Base-by-base conservation (phyloP, 1,140 invertebrate genomes). In the Globodera rostochiensis region DNA sequence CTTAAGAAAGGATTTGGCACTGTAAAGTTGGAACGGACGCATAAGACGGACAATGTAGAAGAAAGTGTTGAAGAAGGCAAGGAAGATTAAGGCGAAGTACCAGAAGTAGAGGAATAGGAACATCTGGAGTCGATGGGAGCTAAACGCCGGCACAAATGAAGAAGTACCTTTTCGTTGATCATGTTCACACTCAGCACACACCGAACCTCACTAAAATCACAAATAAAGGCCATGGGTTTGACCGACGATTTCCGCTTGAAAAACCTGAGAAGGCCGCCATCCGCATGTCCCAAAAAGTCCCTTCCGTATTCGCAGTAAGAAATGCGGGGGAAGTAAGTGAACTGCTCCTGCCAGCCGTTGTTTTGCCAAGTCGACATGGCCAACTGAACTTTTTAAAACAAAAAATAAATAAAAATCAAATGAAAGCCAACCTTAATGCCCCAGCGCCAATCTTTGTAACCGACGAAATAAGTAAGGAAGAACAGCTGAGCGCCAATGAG, bases 81-180 rank as follows among this genome's bases (percentile, higher is more conserved):
- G 9, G 46, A 71, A 47, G 46, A 71, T 25, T 21, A 78, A 46
- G 13, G 77, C 5, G 46, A 64, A 50, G 49, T 78, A 78, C 77
- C 77, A 78, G 25, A 78, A 78, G 77, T 64, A 78, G 15, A 78
- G 77, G 25, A 78, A 50, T 13, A 78, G 77, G 13, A 78, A 78
- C 11, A 78, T 60, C 77, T 78, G 46, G 9, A 49, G 69, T 15
- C 25, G 45, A 46, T 5, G 45, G 6, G 19, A 64, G 15, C 2
- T 19, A 64, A 64, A 64, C 36, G 36, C 36, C 36, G 36, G 3
- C 3, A 6, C 45, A 45, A 45, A 47, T n/a, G 25, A 19, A 8
- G 25, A 78, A 78, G 21, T 3, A 78, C 77, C 77, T 78, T 78
- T 46, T 78, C 77, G 69, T 78, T 78, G 49, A 78, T 25, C 77